Conservation (phyloP, 2,888 invertebrate species). For the Seladonia tumulorum region DNA sequence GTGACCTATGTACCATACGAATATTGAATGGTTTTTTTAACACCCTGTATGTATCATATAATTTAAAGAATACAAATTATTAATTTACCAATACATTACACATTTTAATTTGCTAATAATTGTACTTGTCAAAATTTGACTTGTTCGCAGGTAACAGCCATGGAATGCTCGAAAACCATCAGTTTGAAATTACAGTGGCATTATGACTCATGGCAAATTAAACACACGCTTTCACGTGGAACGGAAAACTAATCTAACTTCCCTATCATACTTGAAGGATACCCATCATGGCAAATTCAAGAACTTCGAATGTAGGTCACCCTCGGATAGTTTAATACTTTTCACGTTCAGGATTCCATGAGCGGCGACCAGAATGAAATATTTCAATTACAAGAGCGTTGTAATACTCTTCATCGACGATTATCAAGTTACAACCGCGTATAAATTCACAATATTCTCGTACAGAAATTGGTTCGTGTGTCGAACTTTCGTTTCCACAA, state of each 20-base stretch:
- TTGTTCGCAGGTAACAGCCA: neutral
- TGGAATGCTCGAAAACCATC: neutral
- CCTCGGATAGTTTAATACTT: conserved; percentile 11
- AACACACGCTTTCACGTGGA: neutral
- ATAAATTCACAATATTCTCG: neutral
- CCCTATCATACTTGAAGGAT: neutral
- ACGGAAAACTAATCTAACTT: conserved; percentile 8
- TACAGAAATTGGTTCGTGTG: neutral
- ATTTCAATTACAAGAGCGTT: neutral
- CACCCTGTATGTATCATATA: no score
- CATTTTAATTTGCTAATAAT: neutral
- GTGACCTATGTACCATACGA: no score
- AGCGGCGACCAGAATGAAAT: neutral
- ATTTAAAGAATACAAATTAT: neutral
- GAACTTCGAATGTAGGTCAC: conserved; percentile 32
- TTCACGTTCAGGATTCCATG: neutral
- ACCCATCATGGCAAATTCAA: conserved; percentile 23
- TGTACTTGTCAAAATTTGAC: neutral
- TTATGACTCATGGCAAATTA: neutral
- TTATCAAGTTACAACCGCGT: neutral
- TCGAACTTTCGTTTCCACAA: neutral
- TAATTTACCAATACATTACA: neutral
- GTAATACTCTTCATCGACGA: neutral
- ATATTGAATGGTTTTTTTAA: no score
- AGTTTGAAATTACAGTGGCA: neutral